Base-by-base conservation (phyloP, 2,888 invertebrate species). In the Chouioia cunea region DNA sequence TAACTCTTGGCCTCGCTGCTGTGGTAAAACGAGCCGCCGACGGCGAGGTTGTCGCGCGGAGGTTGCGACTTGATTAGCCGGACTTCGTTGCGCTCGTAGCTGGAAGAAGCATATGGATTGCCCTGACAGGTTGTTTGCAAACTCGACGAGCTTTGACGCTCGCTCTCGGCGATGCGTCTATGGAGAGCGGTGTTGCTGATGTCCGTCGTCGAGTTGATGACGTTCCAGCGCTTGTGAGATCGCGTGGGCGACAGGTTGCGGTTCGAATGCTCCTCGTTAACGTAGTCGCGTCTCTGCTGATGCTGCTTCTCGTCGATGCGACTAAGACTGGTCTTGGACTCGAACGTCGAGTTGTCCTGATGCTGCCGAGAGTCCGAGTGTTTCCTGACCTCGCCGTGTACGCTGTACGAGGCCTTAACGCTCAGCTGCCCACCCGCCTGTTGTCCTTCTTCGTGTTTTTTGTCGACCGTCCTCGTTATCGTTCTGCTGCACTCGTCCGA, bases 161-260 rank as follows among this genome's bases (percentile, higher is more conserved):
- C 48, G n/a, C 46, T 15, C 46, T 66, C 60, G 18, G 72, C 73
- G 2, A 73, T 73, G 10, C 73, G 73, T 22, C 73, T 65, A 82
- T 94, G 93, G 46, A 95, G 88, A 54, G 95, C 92, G 52, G 93
- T 88, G 80, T 95, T 95, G 60, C 89, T 89, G 2, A 93, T 89
- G 77, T 93, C 91, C n/a, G 91, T 89, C 0, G 93, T 91, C 0
- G 86, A 84, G 0, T 92, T 90, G 73, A 95, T 89, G 58, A 93
- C 89, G 73, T 91, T 94, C 79, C 92, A 91, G 53, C 93, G 89
- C 79, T 94, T 94, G 81, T 93, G 92, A 8, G 77, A 76, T 57
- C 82, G 82, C 0, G 75, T 44, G 0, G 66, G 50, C 0, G 80
- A 77, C 44, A 80, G 79, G 3, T 74, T 44, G 84, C 20, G 81